phyloP scores from a whole-genome alignment of 2,113 vertebrate genomes.

The Glaucomys volans region DNA sequence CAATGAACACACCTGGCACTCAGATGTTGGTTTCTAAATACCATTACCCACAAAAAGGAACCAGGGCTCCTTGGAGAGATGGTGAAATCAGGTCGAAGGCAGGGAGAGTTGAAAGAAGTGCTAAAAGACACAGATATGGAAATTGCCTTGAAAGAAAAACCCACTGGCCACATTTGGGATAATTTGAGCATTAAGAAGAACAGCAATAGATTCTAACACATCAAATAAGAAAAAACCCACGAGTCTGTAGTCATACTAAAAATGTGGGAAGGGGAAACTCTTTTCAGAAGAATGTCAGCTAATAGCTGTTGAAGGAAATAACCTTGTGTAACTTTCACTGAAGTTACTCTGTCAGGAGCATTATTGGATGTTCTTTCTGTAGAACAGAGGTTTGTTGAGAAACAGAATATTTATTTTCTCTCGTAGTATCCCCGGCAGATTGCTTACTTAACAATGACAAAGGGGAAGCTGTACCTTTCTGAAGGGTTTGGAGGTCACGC shows the following conservation, averaged over 20 bases:
- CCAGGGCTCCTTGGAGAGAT: neutral
- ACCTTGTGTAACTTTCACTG: neutral
- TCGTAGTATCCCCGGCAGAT: neutral
- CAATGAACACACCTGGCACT: neutral
- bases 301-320: neutral
- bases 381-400: neutral
- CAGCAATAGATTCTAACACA: slow-evolving; percentile 7
- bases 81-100: neutral
- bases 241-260: slow-evolving; percentile 6
- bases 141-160: neutral
- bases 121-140: neutral
- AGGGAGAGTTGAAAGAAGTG: neutral
- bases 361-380: neutral
- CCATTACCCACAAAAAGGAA: neutral
- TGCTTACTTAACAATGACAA: slow-evolving; percentile 4
- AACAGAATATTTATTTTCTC: neutral
- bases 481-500: neutral
- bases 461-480: neutral
- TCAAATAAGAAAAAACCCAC: neutral
- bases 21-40: neutral
- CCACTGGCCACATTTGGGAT: neutral
- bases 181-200: slow-evolving; percentile 15
- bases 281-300: neutral
- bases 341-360: neutral
- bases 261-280: neutral